Base-by-base conservation (phyloP, 2,113 vertebrate species). In the Sapayoa aenigma region DNA sequence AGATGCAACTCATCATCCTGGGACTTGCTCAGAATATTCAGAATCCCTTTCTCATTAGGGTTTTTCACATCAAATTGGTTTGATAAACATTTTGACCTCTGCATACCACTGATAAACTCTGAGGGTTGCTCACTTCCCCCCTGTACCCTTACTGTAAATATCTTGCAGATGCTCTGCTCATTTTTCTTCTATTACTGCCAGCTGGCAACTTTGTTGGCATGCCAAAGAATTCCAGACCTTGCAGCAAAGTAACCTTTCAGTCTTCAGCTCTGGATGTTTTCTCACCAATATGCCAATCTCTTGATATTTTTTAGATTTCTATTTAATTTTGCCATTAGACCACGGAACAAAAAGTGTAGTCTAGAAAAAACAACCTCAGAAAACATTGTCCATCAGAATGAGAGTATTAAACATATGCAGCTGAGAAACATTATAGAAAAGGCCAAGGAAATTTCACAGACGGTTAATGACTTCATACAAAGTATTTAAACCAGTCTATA, bases 21-120 rank as follows among this genome's bases (percentile, higher is more conserved):
- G 37, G 69, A 86, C 76, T 80, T 66, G 22, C 62, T 78, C 44
- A 87, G 76, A 74, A 37, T 69, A 44, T 39, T 93, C 59, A 67
- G 87, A 94, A 81, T 77, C 90, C 35, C 42, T 60, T 95, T 96
- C 82, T 88, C 82, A 12, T 95, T 79, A 77, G 59, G 6, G 20
- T 81, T 95, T 95, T 96, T 93, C 83, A 92, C 86, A 94, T 96
- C 83, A 94, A 74, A 93, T 91, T 73, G 23, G 46, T 82, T 87
- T 97, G 95, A 96, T 95, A 96, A 94, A 95, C 8, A 1, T 84
- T 90, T 94, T 89, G 88, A 96, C 95, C 93, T 88, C 80, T 94
- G 86, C 94, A 97, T 97, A 94, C 96, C 95, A 81, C 49, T 95
- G 94, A 96, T 95, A 96, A 94, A 95, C 85, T 96, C 77, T 76